Evolutionary conservation across 2,113 vertebrate species (phyloP).

Genomic region (Toxotes jaculatrix): DNA sequence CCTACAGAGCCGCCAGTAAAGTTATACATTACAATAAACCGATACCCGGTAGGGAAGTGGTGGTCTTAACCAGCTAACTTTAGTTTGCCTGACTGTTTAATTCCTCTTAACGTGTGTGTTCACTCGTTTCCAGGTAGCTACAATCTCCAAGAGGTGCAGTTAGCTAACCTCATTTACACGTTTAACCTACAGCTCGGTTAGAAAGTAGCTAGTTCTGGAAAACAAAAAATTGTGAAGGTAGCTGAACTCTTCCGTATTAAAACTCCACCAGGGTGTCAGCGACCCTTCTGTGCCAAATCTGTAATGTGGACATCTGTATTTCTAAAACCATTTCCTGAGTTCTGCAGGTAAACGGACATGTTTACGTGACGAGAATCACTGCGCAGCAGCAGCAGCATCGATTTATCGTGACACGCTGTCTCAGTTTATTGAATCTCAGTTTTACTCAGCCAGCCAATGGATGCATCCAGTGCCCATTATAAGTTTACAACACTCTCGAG

Average conservation of each 20-base stretch:
- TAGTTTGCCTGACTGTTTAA: background rate
- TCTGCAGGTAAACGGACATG: background rate
- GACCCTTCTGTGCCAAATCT: background rate
- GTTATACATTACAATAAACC: background rate
- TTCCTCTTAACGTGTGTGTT: background rate
- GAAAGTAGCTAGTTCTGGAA: no score
- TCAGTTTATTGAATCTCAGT: no score
- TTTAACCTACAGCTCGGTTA: background rate
- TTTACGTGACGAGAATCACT: background rate
- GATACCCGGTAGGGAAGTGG: background rate
- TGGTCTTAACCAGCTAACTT: no score
- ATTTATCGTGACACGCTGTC: background rate
- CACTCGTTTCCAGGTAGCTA: background rate
- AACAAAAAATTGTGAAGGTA: background rate
- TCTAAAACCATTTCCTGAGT: background rate
- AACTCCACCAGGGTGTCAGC: background rate
- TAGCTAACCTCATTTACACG: background rate
- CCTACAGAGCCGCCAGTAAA: accelerated
- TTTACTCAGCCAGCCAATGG: background rate
- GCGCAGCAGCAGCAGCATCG: background rate
- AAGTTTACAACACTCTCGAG: background rate
- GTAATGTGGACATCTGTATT: background rate
- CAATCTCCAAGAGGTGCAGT: background rate
- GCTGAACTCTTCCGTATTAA: background rate
- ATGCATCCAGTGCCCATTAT: background rate